Conservation (phyloP, 2,113 vertebrate species). For the Dissostichus mawsoni region DNA sequence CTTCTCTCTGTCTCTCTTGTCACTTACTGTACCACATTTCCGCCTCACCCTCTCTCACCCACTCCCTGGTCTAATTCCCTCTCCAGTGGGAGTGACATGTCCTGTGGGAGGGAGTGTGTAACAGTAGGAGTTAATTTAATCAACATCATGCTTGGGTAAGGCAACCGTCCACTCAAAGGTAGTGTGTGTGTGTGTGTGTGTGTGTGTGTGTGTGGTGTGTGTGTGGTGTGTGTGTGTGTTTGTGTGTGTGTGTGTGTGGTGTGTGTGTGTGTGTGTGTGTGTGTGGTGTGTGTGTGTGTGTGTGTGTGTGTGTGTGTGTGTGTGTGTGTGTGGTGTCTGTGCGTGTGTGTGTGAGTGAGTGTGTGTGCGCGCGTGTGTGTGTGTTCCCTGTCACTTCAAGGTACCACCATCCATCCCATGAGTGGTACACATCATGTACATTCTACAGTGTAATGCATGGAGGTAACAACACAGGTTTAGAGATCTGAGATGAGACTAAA, state of each 20-base stretch:
- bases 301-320: not conserved
- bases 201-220: constrained; percentile 17
- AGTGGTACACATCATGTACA: constrained; percentile 7
- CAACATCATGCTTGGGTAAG: constrained; percentile 47
- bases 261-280: too few relatives aligned
- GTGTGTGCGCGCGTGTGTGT: too few relatives aligned
- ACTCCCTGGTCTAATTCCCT: constrained; percentile 40
- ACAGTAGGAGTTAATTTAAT: constrained; percentile 59
- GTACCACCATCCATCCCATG: not conserved
- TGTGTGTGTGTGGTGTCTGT: constrained; percentile 7
- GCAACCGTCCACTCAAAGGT: constrained; percentile 45
- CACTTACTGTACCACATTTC: constrained; percentile 24
- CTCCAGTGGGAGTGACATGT: constrained; percentile 52
- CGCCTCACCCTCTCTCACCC: not conserved
- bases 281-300: too few relatives aligned
- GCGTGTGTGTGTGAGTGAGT: too few relatives aligned
- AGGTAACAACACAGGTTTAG: not conserved
- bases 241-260: too few relatives aligned
- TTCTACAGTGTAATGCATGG: not conserved
- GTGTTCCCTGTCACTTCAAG: not conserved
- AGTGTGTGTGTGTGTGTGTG: not conserved
- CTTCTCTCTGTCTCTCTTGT: constrained; percentile 32
- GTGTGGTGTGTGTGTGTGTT: not conserved
- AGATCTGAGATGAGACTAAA: not conserved
- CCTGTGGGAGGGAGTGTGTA: constrained; percentile 44